Evolutionary conservation across 2,888 invertebrate species (phyloP).

Genomic region (Drosophila mimica): DNA sequence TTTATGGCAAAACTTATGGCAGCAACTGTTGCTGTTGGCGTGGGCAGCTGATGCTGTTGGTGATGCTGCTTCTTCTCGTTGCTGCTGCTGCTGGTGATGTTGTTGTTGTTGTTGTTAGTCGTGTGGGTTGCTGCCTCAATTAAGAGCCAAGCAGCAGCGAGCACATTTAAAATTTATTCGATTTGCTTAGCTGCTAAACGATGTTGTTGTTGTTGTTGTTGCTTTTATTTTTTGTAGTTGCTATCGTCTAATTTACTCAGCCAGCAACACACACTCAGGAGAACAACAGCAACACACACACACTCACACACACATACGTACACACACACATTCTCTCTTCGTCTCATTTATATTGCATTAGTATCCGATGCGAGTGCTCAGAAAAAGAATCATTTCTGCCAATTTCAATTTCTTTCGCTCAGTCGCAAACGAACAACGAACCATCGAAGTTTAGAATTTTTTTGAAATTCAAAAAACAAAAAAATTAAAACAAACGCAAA

Average conservation of each 20-base stretch:
- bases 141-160: conserved; percentile 69
- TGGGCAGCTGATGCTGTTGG: conserved; percentile 52
- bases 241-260: conserved; percentile 65
- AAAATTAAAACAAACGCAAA: conserved; percentile 21
- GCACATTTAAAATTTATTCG: conserved; percentile 67
- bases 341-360: conserved; percentile 26
- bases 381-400: conserved; percentile 42
- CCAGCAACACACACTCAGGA: conserved; percentile 38
- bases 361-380: conserved; percentile 49
- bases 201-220: conserved; percentile 32
- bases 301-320: conserved; percentile 27
- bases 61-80: conserved; percentile 30
- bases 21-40: conserved; percentile 62
- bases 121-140: conserved; percentile 76
- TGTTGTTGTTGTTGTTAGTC: conserved; percentile 24
- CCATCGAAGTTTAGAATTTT: conserved; percentile 84
- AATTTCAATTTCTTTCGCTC: conserved; percentile 81
- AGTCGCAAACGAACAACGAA: conserved; percentile 85
- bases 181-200: conserved; percentile 63
- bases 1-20: conserved; percentile 57
- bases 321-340: conserved; percentile 4
- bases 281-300: conserved; percentile 50
- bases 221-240: conserved; percentile 5
- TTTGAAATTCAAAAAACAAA: conserved; percentile 37
- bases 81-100: conserved; percentile 6